Evolutionary conservation across 2,888 invertebrate genomes (phyloP).

Genomic region (Agrotis clavis): DNA sequence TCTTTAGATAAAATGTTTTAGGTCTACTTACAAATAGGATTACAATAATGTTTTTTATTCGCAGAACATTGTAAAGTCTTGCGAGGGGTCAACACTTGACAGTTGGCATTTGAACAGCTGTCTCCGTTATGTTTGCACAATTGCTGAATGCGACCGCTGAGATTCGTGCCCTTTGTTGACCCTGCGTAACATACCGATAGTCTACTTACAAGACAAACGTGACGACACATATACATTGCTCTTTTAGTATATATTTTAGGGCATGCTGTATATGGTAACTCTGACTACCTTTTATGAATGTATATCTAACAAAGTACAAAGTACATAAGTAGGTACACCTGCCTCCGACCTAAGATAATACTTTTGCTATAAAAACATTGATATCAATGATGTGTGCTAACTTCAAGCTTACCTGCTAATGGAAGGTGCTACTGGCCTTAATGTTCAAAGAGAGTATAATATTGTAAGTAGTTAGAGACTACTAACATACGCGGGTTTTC

Average conservation of each 20-base stretch:
- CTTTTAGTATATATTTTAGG: conserved; percentile 24
- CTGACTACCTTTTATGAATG: not conserved
- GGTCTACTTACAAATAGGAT: conserved; percentile 21
- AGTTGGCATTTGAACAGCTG: conserved; percentile 47
- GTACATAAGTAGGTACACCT: not conserved
- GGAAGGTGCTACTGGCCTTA: conserved; percentile 40
- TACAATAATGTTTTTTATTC: conserved; percentile 37
- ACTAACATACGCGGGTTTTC: conserved; percentile 18
- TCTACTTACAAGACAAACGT: conserved; percentile 53
- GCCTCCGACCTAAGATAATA: not conserved
- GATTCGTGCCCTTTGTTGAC: conserved; percentile 61
- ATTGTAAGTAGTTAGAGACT: conserved; percentile 30
- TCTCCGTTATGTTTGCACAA: conserved; percentile 62
- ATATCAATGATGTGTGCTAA: conserved; percentile 15
- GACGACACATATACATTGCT: conserved; percentile 41
- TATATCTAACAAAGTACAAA: not conserved
- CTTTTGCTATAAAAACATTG: not conserved
- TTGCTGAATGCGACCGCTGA: conserved; percentile 58
- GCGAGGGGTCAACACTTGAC: conserved; percentile 44
- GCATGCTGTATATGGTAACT: conserved; percentile 3
- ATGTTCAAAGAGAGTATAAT: conserved; percentile 44
- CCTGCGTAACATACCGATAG: conserved; percentile 56
- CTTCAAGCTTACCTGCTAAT: conserved; percentile 27
- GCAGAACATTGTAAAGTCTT: conserved; percentile 41
- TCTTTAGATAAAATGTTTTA: conserved; percentile 35